A percentile compares a stretch with the other conserved stretches of the same genome.
Conservation (phyloP, 2,888 invertebrate species). For the Philonicus albiceps region DNA sequence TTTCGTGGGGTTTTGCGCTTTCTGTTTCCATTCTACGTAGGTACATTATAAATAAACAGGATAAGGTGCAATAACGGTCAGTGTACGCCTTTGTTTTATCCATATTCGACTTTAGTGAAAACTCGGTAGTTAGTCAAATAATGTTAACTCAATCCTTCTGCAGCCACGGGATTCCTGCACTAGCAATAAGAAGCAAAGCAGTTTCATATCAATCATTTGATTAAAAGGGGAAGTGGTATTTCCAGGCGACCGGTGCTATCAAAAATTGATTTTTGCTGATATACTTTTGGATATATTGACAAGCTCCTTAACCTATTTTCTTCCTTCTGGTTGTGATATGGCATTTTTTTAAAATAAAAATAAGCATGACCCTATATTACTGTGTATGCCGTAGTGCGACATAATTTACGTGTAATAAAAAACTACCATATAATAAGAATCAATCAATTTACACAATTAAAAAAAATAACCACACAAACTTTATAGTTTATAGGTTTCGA, state of each 20-base stretch:
- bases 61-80: slow-evolving; percentile 50
- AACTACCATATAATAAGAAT: slow-evolving; percentile 9
- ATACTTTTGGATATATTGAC: not conserved
- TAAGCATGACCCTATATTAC: slow-evolving; percentile 4
- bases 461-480: slow-evolving; percentile 6
- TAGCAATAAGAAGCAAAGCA: not conserved
- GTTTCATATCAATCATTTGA: not conserved
- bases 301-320: slow-evolving; percentile 6
- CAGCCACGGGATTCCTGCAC: not conserved
- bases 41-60: slow-evolving; percentile 47
- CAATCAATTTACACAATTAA: slow-evolving; percentile 23
- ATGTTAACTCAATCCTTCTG: slow-evolving; percentile 27
- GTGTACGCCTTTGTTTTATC: slow-evolving; percentile 49
- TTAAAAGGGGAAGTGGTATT: slow-evolving; percentile 4
- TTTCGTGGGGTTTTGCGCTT: slow-evolving; percentile 34
- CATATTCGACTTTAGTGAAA: slow-evolving; percentile 38
- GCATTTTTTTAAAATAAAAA: not conserved
- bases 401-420: slow-evolving; percentile 1
- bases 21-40: slow-evolving; percentile 28
- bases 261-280: slow-evolving; percentile 16
- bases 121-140: slow-evolving; percentile 33
- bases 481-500: not conserved
- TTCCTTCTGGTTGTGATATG: not conserved
- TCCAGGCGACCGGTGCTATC: not conserved
- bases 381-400: slow-evolving; percentile 21